Conservation (phyloP, 1,140 invertebrate genomes). For the Drosophila micromelanica region DNA sequence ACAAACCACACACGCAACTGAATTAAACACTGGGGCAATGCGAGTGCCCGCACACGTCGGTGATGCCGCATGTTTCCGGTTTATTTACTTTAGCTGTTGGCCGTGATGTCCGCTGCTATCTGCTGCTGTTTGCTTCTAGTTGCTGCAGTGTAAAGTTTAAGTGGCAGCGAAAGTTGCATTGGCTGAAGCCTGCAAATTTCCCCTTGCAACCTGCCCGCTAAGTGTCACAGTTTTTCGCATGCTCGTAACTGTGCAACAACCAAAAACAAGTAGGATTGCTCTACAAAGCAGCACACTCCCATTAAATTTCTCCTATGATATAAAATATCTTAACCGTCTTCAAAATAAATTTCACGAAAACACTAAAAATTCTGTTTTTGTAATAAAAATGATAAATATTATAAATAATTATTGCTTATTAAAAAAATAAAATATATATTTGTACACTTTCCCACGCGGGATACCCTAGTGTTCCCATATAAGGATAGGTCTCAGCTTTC, state of each 20-base stretch:
- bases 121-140: constrained; percentile 7
- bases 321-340: no score
- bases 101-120: constrained; percentile 22
- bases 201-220: constrained; percentile 28
- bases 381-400: no score
- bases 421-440: no score
- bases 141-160: constrained; percentile 42
- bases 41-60: constrained; percentile 15
- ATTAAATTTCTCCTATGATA: no score
- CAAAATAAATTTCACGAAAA: no score
- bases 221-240: constrained; percentile 58
- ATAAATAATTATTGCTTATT: no score
- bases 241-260: constrained; percentile 50
- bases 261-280: constrained; percentile 8
- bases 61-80: constrained; percentile 56
- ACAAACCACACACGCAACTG: background rate
- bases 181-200: constrained; percentile 39
- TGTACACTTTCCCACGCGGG: no score
- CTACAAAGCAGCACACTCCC: no score
- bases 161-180: constrained; percentile 58
- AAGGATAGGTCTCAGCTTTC: no score
- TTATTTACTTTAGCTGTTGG: constrained; percentile 59
- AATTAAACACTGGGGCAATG: constrained; percentile 11
- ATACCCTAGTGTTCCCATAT: no score
- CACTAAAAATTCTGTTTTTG: no score